Base-by-base conservation (phyloP, 2,888 invertebrate species). In the Vanessa cardui region DNA sequence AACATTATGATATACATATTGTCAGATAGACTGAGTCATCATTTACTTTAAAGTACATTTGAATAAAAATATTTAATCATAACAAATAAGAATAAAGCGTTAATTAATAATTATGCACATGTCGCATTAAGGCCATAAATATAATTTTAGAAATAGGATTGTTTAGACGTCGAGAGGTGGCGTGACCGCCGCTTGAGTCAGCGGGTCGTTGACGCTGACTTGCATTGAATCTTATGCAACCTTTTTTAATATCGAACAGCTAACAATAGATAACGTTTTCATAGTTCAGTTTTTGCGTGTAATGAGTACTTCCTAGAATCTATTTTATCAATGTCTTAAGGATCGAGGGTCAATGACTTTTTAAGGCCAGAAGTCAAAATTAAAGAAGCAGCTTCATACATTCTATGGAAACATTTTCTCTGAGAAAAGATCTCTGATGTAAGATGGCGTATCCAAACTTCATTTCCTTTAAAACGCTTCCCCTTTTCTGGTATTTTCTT, bases 121-220 rank as follows among this genome's bases (percentile, higher is more conserved):
- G 12, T 39, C 12, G 39, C 12, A 39, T 39, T 39, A 39, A 12
- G 4, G 12, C 12, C 9, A 39, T 39, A 12, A 39, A 3, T 39
- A 39, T 39, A 2, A 39, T 39, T 39, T 39, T 39, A 39, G 12
- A 52, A 16, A 31, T 7, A 56, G 18, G 18, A 58, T 33, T 26
- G 63, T 33, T 33, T 62, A 58, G 15, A 47, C n/a, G 39, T 58
- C 46, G 56, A 46, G 18, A 15, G 46, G 56, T 64, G 63, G 63
- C 63, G 63, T 58, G 63, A 64, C 44, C 54, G 56, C 18, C 56
- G 47, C n/a, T 58, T 64, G 64, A 58, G 21, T 58, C 49, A 64
- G 64, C 64, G 21, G 64, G 49, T 64, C 49, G 49, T 58, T 64
- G 58, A 64, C 58, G 64, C 49, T 49, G 47, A 54, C 62, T 46